phyloP scores from a whole-genome alignment of 2,113 vertebrate species.

The Phalacrocorax carbo region DNA sequence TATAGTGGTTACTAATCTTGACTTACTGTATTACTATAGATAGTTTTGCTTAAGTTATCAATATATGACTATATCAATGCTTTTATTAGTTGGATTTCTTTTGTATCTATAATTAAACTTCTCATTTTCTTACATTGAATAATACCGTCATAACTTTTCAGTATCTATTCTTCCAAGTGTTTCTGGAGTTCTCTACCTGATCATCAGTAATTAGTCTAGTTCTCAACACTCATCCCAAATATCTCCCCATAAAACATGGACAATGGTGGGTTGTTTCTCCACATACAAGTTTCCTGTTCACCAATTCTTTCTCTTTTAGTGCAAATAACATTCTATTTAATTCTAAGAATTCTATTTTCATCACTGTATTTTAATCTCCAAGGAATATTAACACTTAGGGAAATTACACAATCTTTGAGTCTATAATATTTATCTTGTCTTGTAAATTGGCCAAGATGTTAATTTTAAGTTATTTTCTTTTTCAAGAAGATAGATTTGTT shows the following conservation, averaged over 20 bases:
- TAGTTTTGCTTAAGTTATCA: not conserved
- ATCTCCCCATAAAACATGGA: not conserved
- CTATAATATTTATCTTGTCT: not conserved
- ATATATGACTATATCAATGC: not conserved
- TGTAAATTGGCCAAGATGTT: slow-evolving; percentile 2
- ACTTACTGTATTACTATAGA: not conserved
- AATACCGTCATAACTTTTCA: not conserved
- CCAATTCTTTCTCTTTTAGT: not conserved
- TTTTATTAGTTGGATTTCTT: not conserved
- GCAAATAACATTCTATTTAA: not conserved
- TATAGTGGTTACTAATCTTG: not conserved
- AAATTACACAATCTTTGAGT: not conserved
- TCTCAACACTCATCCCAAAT: not conserved
- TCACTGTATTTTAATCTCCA: not conserved
- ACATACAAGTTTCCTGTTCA: not conserved
- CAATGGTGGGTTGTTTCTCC: not conserved
- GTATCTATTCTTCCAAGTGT: not conserved
- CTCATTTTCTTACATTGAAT: not conserved
- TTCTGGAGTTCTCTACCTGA: not conserved
- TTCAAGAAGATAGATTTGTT: not conserved
- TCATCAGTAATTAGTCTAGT: not conserved
- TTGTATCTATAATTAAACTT: not conserved
- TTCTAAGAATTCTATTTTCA: not conserved
- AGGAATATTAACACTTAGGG: not conserved
- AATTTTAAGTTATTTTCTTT: slow-evolving; percentile 6